Evolutionary conservation across 2,888 invertebrate genomes (phyloP).

Genomic region (Rhingia campestris): DNA sequence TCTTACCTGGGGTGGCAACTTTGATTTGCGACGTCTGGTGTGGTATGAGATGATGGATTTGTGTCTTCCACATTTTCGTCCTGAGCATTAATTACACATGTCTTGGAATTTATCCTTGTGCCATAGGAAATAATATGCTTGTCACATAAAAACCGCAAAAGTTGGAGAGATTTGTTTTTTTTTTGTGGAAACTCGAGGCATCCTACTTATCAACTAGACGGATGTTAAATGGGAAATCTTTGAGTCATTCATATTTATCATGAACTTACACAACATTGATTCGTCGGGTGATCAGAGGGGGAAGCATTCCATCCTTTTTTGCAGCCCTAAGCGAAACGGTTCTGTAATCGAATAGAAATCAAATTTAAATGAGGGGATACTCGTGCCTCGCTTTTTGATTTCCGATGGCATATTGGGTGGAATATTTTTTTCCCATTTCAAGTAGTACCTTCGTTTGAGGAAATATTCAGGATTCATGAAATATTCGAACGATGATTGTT

Average conservation of each 20-base stretch:
- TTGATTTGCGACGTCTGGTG: slow-evolving; percentile 53
- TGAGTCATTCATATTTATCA: slow-evolving; percentile 34
- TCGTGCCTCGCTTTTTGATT: not conserved
- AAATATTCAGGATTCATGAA: slow-evolving; percentile 22
- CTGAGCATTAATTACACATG: slow-evolving; percentile 54
- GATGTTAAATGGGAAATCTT: not conserved
- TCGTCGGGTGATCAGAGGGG: slow-evolving; percentile 3
- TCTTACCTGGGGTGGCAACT: slow-evolving; percentile 39
- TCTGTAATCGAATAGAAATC: slow-evolving; percentile 54
- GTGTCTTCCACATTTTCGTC: slow-evolving; percentile 1
- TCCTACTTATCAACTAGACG: no score
- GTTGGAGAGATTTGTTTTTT: no score
- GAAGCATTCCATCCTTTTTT: not conserved
- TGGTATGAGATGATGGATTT: slow-evolving; percentile 48
- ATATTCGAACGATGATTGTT: slow-evolving; percentile 33
- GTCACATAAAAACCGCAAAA: not conserved
- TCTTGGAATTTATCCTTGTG: slow-evolving; percentile 18
- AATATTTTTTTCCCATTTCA: not conserved
- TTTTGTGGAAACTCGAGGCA: no score
- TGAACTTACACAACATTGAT: slow-evolving; percentile 22
- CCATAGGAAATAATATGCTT: not conserved
- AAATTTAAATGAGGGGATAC: slow-evolving; percentile 55
- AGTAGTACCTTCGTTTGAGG: not conserved
- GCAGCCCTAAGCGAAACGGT: slow-evolving; percentile 6
- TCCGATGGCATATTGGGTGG: not conserved